Base-by-base conservation (phyloP, 2,888 invertebrate species). In the Dynastes hyllus region DNA sequence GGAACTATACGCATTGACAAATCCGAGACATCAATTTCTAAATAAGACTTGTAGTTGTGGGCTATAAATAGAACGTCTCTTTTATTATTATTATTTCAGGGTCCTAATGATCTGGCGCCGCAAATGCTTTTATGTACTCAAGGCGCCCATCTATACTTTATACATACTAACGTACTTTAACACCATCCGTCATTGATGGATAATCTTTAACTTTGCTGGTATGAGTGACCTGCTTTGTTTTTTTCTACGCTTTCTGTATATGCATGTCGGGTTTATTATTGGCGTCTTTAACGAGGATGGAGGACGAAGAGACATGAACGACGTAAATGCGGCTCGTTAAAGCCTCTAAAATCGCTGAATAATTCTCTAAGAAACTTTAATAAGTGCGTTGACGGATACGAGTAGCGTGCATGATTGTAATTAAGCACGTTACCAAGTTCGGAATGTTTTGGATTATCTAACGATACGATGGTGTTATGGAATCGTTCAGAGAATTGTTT, bases 91-190 rank as follows among this genome's bases (percentile, higher is more conserved):
- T 73, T 73, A 73, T 73, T 73, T 73, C 58, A 58, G 73, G 40
- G 73, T 73, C 58, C 61, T 73, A 73, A 73, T 73, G 73, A 73
- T 55, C 58, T 73, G 73, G 73, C 73, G 73, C 73, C 73, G 73
- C 51, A 73, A 73, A 40, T 11, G 40, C 58, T 73, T 73, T 70
- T 73, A 73, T 40, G 58, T 51, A 51, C 27, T 69, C 69, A 32
- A 58, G 22, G 58, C 58, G 73, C 45, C 29, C 67, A 16, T 67
- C 40, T 9, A 50, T 22, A 13, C 45, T 22, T 9, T 45, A 45
- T 45, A 45, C 45, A 45, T 45, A 11, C 11, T 45, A 45, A 29
- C 61, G 63, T 67, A 67, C 50, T 67, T 67, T 67, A 58, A 73
- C 73, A 58, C 73, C 58, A 73, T 61, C 73, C 58, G 58, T 73